Base-by-base conservation (phyloP, 2,888 invertebrate species). In the Panopea generosa region DNA sequence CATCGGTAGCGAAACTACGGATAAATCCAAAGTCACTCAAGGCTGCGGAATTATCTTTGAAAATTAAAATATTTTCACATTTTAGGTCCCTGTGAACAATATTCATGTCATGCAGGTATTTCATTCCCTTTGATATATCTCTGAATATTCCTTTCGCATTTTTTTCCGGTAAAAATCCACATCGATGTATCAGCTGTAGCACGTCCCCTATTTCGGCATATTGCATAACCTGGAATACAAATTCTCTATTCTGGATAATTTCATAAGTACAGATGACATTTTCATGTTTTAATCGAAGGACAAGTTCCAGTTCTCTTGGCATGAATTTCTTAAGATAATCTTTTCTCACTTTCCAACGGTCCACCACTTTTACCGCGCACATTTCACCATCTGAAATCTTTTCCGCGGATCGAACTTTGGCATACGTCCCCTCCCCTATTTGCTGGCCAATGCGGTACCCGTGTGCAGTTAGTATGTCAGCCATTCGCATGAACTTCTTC, bases 11-110 rank as follows among this genome's bases (percentile, higher is more conserved):
- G 9, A 88, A 76, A 7, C 75, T 63, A 9, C 97, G 94, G 0
- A 98, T 96, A 92, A 98, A 98, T 29, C 98, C 98, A 92, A 98
- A 98, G 93, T 98, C 98, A 3, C 97, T 97, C 60, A 98, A 93
- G 18, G 84, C 85, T 16, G 87, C 77, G 26, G 77, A 67, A 27
- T 80, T 74, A 53, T 89, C 82, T 22, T 81, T 66, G 47, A 87
- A 85, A 4, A 93, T 82, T 22, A 93, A 87, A 53, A 96, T 94
- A 87, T 96, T 96, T 93, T 96, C 96, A 90, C 96, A 96, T 92
- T 96, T 96, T 81, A 96, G 93, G 92, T 96, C 96, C 50, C 98
- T 94, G 91, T 96, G 96, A 0, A 95, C 96, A 57, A 96, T 95
- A 68, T 96, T 95, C 94, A 95, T 93, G 45, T 94, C 94, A 88